Evolutionary conservation across 2,113 vertebrate genomes (phyloP).

Genomic region (Tricholaema leucomelas): DNA sequence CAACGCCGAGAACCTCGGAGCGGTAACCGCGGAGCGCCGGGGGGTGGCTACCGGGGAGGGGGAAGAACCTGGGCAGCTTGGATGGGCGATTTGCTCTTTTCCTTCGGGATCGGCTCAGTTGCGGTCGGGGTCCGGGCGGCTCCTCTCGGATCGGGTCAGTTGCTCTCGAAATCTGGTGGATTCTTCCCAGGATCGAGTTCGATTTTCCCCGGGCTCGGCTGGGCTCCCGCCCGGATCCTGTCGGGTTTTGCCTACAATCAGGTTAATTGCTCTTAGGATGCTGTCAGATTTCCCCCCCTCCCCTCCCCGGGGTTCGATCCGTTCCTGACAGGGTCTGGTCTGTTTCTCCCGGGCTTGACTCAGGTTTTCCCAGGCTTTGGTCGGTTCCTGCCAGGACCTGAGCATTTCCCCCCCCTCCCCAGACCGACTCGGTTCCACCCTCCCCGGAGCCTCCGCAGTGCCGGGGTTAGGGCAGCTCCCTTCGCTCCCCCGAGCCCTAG

Average conservation of each 20-base stretch:
- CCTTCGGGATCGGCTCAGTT: neutral
- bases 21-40: too few relatives aligned
- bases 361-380: too few relatives aligned
- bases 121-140: neutral
- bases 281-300: neutral
- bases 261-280: neutral
- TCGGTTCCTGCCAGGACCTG: neutral
- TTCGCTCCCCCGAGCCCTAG: too few relatives aligned
- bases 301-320: neutral
- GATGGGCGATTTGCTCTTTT: neutral
- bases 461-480: conserved; percentile 30
- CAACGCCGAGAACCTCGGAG: too few relatives aligned
- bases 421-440: neutral
- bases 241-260: neutral
- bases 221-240: neutral
- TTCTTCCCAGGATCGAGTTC: neutral
- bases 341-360: too few relatives aligned
- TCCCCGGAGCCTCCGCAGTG: neutral
- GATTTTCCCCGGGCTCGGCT: neutral
- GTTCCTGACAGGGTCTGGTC: neutral
- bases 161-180: neutral
- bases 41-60: neutral
- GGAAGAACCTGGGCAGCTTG: neutral
- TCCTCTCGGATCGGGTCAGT: neutral
- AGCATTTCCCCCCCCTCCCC: neutral